Evolutionary conservation across 2,888 invertebrate species (phyloP), one percentile per base, ranked within the genome.

Genomic region (Apocheima hispidaria): DNA sequence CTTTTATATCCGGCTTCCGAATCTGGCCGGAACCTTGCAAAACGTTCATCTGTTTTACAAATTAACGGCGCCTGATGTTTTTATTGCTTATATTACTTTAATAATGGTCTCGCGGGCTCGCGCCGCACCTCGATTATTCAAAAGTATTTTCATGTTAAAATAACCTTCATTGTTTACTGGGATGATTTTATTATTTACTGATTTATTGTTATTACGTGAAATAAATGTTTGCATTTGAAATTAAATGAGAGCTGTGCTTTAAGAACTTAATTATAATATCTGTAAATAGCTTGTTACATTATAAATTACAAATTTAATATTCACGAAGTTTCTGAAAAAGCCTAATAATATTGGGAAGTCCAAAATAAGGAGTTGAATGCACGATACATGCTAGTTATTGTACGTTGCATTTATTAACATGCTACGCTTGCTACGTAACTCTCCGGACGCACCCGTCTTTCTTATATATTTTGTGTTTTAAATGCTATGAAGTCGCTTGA

Each of bases 1-100:
- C 49, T 41, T 60, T 41, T 35, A 23, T 35, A 49, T 53, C 59
- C 60, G 60, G 49, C 10, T 46, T 49, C 43, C 43, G 54, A 36
- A 41, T n/a, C n/a, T 14, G 46, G 44, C 33, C 58, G 57, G 60
- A 56, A 40, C 18, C 40, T 44, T 33, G 43, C 43, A 28, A 10
- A 51, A 60, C 49, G 40, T 55, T 58, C 56, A 60, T 65, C 65
- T 60, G 65, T 63, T 59, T 46, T 36, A 14, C 59, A 33, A 64
- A 69, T 64, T 46, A 64, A 56, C 60, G 50, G n/a, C 16, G 28
- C 30, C 50, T 62, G 54, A 48, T 58, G 49, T 51, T 66, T 60
- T 64, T 63, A 68, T 66, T 63, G 60, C 46, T 46, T 61, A 52
- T 41, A 61, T 61, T 61, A 52, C 61, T 56, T 61, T 58, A 48